Evolutionary conservation across 2,888 invertebrate genomes (phyloP).

Genomic region (Liopterus haemorrhoidalis): DNA sequence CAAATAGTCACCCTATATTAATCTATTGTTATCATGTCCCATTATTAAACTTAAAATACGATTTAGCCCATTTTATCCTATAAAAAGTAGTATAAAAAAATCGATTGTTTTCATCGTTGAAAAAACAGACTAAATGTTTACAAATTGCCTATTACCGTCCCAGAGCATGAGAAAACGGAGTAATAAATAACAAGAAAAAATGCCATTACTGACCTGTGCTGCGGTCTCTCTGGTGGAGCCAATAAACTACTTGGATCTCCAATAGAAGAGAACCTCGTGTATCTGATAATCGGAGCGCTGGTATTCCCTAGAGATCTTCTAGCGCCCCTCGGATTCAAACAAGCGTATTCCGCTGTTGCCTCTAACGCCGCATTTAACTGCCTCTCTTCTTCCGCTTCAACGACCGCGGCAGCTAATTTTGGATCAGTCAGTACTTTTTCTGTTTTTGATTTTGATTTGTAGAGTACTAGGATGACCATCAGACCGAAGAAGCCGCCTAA

Average conservation of each 20-base stretch:
- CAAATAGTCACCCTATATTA: no score
- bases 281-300: slow-evolving; percentile 28
- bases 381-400: slow-evolving; percentile 70
- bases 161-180: no score
- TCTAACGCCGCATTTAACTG: slow-evolving; percentile 70
- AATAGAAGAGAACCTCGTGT: slow-evolving; percentile 56
- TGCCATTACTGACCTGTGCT: no score
- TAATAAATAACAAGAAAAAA: no score
- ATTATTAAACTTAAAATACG: no score
- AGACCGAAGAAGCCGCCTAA: slow-evolving; percentile 86
- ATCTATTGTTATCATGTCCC: no score
- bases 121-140: no score
- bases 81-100: no score
- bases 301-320: slow-evolving; percentile 43
- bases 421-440: slow-evolving; percentile 72
- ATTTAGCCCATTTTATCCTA: no score
- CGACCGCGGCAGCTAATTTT: slow-evolving; percentile 64
- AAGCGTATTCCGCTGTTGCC: slow-evolving; percentile 55
- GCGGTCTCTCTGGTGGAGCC: slow-evolving; percentile 54
- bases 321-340: slow-evolving; percentile 47
- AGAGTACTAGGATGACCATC: slow-evolving; percentile 85
- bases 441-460: slow-evolving; percentile 79
- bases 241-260: slow-evolving; percentile 67
- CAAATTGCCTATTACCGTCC: no score
- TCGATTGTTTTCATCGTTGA: no score